Conservation (phyloP, 2,113 vertebrate species). For the Brachionichthys hirsutus region DNA sequence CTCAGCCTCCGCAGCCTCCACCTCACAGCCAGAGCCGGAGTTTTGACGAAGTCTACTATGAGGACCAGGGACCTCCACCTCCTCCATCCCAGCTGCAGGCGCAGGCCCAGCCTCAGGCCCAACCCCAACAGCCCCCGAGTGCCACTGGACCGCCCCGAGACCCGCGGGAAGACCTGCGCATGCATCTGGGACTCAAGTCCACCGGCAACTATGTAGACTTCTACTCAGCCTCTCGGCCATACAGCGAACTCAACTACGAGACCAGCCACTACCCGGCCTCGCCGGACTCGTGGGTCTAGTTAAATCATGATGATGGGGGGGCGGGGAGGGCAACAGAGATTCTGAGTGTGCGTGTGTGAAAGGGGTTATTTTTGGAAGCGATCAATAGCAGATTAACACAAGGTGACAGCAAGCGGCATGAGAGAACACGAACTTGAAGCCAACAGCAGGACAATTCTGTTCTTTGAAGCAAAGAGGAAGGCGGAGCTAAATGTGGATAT, state of each 20-base stretch:
- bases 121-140: constrained; percentile 81
- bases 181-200: constrained; percentile 99
- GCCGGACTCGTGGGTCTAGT: constrained; percentile 98
- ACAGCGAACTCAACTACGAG: constrained; percentile 99
- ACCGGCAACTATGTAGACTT: constrained; percentile 99
- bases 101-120: constrained; percentile 61
- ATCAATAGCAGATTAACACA: constrained; percentile 49
- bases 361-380: constrained; percentile 64
- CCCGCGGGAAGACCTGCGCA: constrained; percentile 88
- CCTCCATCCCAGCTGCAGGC: constrained; percentile 47
- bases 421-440: constrained; percentile 34
- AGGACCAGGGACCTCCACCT: constrained; percentile 61
- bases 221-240: constrained; percentile 98
- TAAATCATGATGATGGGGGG: constrained; percentile 44
- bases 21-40: constrained; percentile 74
- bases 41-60: constrained; percentile 68
- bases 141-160: constrained; percentile 74
- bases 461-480: constrained; percentile 32
- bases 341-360: constrained; percentile 56
- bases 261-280: constrained; percentile 99
- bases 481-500: constrained; percentile 20
- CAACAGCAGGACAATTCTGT: constrained; percentile 29
- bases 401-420: constrained; percentile 32
- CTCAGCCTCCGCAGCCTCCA: constrained; percentile 67
- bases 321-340: constrained; percentile 32